phyloP scores from a whole-genome alignment of 2,113 vertebrate genomes.

The Pterocles orientalis region DNA sequence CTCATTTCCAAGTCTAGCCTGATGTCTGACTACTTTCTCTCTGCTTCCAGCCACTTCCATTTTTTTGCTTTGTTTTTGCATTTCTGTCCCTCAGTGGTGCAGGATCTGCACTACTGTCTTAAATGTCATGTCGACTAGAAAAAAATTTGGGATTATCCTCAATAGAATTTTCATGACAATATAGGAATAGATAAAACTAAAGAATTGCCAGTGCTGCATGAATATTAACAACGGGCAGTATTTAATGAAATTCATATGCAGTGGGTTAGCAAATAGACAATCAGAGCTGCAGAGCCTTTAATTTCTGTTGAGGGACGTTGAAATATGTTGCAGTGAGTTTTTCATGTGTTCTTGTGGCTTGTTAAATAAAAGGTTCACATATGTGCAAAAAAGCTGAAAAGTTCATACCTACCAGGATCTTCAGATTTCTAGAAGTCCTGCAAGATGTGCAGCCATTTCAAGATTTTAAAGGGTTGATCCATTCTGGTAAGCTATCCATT shows the following conservation, averaged over 20 bases:
- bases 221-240: not conserved
- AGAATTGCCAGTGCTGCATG: not conserved
- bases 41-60: not conserved
- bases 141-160: not conserved
- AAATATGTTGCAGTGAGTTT: not conserved
- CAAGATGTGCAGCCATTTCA: not conserved
- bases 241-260: not conserved
- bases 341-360: not conserved
- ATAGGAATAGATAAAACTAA: not conserved
- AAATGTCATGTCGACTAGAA: not conserved
- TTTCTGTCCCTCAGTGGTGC: not conserved
- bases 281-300: conserved; percentile 6
- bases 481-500: not conserved
- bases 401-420: not conserved
- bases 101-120: not conserved
- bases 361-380: not conserved
- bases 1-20: not conserved
- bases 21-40: not conserved
- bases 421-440: not conserved
- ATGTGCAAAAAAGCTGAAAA: not conserved
- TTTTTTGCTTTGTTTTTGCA: not conserved
- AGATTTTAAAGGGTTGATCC: not conserved
- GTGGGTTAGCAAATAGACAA: not conserved
- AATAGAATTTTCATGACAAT: not conserved
- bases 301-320: not conserved